A percentile compares a stretch with the other conserved stretches of the same genome.
These are phyloP conservation scores for Darevskia mixta DNA, from an alignment of 2,797 vertebrate genomes.

Conservation along the genomic window DNA sequence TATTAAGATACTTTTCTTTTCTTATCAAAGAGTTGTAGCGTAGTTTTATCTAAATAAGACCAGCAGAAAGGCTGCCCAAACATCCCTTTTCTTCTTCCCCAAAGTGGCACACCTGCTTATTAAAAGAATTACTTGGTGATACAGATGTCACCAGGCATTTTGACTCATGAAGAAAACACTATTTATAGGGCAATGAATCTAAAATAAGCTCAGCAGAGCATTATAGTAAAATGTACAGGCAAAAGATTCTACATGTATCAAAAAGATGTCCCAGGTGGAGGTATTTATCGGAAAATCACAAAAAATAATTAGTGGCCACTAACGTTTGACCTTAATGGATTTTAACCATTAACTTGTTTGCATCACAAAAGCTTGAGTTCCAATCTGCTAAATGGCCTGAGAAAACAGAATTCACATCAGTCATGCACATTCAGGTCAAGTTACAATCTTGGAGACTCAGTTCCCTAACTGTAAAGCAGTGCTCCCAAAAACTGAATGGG, in stretches of 20 bases:
- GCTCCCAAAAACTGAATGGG: no score
- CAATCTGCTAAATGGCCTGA: background rate
- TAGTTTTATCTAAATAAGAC: conserved; percentile 60
- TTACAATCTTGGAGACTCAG: background rate
- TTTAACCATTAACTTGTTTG: background rate
- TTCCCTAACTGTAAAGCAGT: background rate
- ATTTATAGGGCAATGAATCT: conserved; percentile 1
- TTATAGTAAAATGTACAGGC: background rate
- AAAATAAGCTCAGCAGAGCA: background rate
- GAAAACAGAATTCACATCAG: background rate
- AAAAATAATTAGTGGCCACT: background rate
- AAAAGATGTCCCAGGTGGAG: background rate
- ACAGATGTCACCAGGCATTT: background rate
- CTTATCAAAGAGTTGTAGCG: conserved; percentile 28
- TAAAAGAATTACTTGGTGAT: conserved; percentile 47
- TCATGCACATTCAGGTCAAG: background rate
- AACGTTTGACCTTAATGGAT: background rate
- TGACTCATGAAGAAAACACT: background rate
- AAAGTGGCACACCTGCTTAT: conserved; percentile 41
- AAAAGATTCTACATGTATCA: background rate
- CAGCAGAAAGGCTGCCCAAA: conserved; percentile 9
- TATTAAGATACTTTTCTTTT: conserved; percentile 46
- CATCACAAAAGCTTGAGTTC: background rate
- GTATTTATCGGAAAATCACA: background rate
- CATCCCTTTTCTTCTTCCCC: background rate